Percentiles rank a stretch among this genome's conserved stretches.
phyloP scores from a whole-genome alignment of 1,140 invertebrate species.

The Diabrotica virgifera region DNA sequence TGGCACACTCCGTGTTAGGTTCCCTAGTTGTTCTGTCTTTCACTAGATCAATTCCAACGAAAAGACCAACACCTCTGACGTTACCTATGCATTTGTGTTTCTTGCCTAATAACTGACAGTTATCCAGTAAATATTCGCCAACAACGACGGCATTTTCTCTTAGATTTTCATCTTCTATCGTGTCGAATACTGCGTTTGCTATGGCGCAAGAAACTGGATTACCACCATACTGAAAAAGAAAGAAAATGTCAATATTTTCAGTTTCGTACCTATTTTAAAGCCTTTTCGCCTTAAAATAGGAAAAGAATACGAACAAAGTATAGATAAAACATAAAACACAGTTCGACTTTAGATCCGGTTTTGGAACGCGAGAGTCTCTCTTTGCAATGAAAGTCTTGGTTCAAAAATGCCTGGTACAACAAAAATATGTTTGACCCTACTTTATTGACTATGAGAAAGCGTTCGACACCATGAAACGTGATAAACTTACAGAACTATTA shows the following conservation, averaged over 20 bases:
- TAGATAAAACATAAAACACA: no score
- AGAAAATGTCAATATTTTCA: neutral
- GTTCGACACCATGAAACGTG: no score
- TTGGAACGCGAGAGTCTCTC: no score
- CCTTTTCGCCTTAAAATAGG: no score
- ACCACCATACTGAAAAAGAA: constrained; percentile 81
- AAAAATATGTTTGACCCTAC: no score
- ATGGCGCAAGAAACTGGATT: constrained; percentile 97
- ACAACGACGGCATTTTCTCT: constrained; percentile 77
- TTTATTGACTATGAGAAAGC: no score
- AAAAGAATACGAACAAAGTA: no score
- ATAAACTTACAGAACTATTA: no score
- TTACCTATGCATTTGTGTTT: constrained; percentile 83
- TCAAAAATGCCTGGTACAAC: no score
- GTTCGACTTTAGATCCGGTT: no score
- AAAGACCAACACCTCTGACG: constrained; percentile 85
- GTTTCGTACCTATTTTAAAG: no score
- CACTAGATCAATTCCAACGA: constrained; percentile 93
- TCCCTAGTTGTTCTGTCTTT: constrained; percentile 70
- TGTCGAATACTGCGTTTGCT: constrained; percentile 91
- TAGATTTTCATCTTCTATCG: constrained; percentile 86
- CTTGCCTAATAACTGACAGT: constrained; percentile 66
- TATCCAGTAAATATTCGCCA: constrained; percentile 73
- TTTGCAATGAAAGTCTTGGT: no score
- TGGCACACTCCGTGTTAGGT: constrained; percentile 81